A percentile compares a stretch with the other conserved stretches of the same genome.
Conservation (phyloP, 2,113 vertebrate species). For the Nothoprocta perdicaria region DNA sequence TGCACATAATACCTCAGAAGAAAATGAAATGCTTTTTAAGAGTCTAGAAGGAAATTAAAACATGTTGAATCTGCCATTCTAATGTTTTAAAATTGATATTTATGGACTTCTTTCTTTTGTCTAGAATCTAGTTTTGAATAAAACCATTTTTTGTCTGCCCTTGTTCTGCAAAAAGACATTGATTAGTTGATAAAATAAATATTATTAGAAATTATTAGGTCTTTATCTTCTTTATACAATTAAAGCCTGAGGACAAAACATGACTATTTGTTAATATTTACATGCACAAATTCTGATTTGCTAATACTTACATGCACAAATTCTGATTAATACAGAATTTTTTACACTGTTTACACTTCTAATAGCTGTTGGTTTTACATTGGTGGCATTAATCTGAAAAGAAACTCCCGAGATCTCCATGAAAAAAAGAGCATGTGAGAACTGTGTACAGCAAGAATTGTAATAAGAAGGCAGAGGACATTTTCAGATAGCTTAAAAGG, state of each 20-base stretch:
- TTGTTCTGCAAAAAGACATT: not conserved
- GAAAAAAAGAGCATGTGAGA: not conserved
- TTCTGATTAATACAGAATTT: not conserved
- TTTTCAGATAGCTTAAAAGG: not conserved
- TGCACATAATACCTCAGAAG: not conserved
- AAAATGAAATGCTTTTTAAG: not conserved
- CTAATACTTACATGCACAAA: not conserved
- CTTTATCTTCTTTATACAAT: not conserved
- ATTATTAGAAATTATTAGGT: slow-evolving; percentile 32
- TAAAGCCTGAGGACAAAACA: not conserved
- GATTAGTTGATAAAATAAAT: not conserved
- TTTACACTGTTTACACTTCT: not conserved
- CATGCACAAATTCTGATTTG: not conserved
- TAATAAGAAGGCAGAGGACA: not conserved
- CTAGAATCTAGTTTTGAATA: not conserved
- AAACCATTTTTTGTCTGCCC: not conserved
- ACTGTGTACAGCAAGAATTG: not conserved
- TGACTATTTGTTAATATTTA: not conserved
- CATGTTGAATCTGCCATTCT: not conserved
- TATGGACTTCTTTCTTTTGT: not conserved
- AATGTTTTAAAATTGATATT: slow-evolving; percentile 16
- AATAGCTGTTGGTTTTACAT: not conserved
- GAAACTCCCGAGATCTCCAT: not conserved
- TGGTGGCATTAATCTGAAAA: not conserved
- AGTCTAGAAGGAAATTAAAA: not conserved